phyloP scores from a whole-genome alignment of 2,888 invertebrate species.

The Dryococelus australis region DNA sequence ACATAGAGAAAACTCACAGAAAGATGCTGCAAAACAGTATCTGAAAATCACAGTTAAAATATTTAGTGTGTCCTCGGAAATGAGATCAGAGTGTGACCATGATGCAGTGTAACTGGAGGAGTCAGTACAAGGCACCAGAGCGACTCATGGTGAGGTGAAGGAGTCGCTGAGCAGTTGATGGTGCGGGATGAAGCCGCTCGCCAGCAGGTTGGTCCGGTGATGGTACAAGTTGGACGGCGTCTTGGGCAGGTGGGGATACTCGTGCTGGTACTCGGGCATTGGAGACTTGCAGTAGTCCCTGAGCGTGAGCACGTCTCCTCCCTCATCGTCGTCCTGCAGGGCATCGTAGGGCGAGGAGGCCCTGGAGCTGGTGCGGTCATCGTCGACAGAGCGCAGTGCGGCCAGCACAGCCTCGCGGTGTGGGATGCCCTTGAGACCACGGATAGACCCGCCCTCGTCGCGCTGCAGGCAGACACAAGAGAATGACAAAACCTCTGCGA shows the following conservation, averaged over 20 bases:
- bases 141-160: too few species aligned
- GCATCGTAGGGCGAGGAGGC: slow-evolving; percentile 23
- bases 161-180: slow-evolving; percentile 55
- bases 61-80: too few species aligned
- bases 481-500: too few species aligned
- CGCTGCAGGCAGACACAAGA: slow-evolving; percentile 51
- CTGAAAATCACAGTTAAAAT: too few species aligned
- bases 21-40: too few species aligned
- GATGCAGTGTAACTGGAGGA: too few species aligned
- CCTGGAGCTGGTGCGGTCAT: slow-evolving; percentile 47
- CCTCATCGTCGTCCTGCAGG: neutral
- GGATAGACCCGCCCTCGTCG: slow-evolving; percentile 54
- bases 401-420: slow-evolving; percentile 64
- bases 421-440: slow-evolving; percentile 59
- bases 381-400: slow-evolving; percentile 64
- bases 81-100: too few species aligned
- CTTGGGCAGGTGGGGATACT: slow-evolving; percentile 63
- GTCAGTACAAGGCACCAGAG: too few species aligned
- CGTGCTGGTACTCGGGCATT: slow-evolving; percentile 62
- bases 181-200: slow-evolving; percentile 61
- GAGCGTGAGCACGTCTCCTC: neutral
- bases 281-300: slow-evolving; percentile 58
- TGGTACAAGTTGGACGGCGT: slow-evolving; percentile 63
- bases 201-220: slow-evolving; percentile 60
- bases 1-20: too few species aligned